Evolutionary conservation across 2,888 invertebrate genomes (phyloP).

Genomic region (Atrina japonica): DNA sequence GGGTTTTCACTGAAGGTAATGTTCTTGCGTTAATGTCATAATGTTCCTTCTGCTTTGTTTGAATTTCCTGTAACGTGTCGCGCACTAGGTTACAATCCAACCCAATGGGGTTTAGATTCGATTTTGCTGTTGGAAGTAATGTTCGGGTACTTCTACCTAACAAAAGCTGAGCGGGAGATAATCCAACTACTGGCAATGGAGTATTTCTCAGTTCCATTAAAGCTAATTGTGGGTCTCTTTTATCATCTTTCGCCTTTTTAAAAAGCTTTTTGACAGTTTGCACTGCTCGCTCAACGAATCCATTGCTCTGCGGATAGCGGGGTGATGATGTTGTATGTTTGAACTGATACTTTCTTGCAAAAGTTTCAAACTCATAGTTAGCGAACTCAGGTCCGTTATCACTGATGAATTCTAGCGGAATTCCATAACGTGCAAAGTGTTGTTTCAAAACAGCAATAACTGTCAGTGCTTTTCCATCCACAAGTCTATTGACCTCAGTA

Average conservation of each 20-base stretch:
- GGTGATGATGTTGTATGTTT: slow-evolving; percentile 44
- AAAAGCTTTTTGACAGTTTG: slow-evolving; percentile 51
- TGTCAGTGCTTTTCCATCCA: slow-evolving; percentile 31
- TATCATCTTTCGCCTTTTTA: slow-evolving; percentile 37
- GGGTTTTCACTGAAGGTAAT: slow-evolving; percentile 7
- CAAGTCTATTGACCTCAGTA: slow-evolving; percentile 43
- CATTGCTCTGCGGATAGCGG: slow-evolving; percentile 51
- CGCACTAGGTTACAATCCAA: not conserved
- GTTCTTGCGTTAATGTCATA: slow-evolving; percentile 21
- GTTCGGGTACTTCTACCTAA: slow-evolving; percentile 37
- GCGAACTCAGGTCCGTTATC: slow-evolving; percentile 52
- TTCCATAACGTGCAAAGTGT: slow-evolving; percentile 48
- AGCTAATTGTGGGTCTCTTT: slow-evolving; percentile 37
- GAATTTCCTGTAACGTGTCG: not conserved
- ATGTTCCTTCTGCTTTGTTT: slow-evolving; percentile 14
- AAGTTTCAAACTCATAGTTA: slow-evolving; percentile 35
- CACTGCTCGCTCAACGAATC: slow-evolving; percentile 54
- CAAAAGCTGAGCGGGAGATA: slow-evolving; percentile 45
- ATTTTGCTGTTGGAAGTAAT: slow-evolving; percentile 29
- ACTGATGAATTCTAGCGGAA: slow-evolving; percentile 36
- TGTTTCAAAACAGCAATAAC: slow-evolving; percentile 45
- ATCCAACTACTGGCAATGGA: slow-evolving; percentile 33
- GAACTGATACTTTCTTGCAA: slow-evolving; percentile 30
- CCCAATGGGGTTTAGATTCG: slow-evolving; percentile 25
- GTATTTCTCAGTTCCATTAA: slow-evolving; percentile 43